Conservation (phyloP, 2,797 vertebrate genomes). For the Microctenopoma stevenorrisi region DNA sequence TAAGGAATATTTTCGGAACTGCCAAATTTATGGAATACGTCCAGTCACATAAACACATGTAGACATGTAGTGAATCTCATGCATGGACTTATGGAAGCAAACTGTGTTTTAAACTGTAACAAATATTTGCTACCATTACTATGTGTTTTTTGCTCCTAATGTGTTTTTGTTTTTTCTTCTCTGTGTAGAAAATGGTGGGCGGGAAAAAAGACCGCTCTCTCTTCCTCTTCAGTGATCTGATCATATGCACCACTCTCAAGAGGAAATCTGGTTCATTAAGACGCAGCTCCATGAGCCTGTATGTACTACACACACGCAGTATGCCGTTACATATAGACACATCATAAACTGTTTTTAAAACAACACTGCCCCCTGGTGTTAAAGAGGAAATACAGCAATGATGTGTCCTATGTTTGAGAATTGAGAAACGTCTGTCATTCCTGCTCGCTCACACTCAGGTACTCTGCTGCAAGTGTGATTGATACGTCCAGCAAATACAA, state of each 20-base stretch:
- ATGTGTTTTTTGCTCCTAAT: neutral
- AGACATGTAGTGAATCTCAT: too few relatives aligned
- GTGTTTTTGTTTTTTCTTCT: conserved; percentile 7
- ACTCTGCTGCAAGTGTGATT: conserved; percentile 94
- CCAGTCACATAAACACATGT: too few relatives aligned
- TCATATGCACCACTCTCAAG: conserved; percentile 97
- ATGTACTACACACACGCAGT: conserved; percentile 58
- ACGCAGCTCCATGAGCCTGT: conserved; percentile 98
- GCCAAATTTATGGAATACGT: neutral
- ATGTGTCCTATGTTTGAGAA: too few relatives aligned
- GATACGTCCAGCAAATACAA: conserved; percentile 99
- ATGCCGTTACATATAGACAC: neutral
- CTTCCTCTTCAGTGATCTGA: conserved; percentile 96
- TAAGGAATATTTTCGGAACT: conserved; percentile 76
- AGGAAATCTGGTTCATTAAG: conserved; percentile 96
- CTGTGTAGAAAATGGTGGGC: conserved; percentile 90
- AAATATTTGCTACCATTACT: neutral
- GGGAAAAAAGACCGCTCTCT: conserved; percentile 98
- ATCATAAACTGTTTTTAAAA: neutral
- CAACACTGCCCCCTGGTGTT: conserved; percentile 50
- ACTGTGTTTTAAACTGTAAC: neutral
- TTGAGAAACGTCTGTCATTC: neutral
- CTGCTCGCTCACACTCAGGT: conserved; percentile 77
- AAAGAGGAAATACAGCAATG: neutral
- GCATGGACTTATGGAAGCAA: neutral